Evolutionary conservation across 1,140 invertebrate genomes (phyloP).

Genomic region (Caenorhabditis remanei): DNA sequence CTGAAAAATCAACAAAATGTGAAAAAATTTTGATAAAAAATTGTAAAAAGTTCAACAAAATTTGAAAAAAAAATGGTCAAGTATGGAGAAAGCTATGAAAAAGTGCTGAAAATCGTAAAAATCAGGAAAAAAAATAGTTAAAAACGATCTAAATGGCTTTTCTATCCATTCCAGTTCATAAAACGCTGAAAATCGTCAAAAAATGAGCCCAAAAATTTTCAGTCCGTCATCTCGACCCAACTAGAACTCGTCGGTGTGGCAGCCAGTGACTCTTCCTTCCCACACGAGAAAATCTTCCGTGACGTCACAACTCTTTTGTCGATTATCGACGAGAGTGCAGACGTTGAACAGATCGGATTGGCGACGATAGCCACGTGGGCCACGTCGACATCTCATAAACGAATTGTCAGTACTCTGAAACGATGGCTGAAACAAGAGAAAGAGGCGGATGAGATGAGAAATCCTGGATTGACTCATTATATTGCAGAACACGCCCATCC

Average conservation of each 20-base stretch:
- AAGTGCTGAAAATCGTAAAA: too few relatives aligned
- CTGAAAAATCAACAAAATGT: too few relatives aligned
- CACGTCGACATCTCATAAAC: constrained; percentile 21
- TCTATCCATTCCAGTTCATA: too few relatives aligned
- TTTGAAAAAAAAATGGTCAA: too few relatives aligned
- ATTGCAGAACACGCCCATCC: constrained; percentile 77
- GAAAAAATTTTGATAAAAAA: too few relatives aligned
- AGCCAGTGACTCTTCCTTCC: background rate
- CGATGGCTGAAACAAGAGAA: constrained; percentile 57
- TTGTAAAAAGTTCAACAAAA: too few relatives aligned
- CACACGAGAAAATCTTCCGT: constrained; percentile 28
- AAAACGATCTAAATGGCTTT: too few relatives aligned
- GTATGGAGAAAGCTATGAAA: too few relatives aligned
- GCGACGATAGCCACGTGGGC: constrained; percentile 61
- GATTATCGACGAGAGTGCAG: constrained; percentile 28
- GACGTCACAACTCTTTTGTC: constrained; percentile 46
- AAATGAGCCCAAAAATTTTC: background rate
- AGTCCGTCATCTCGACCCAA: constrained; percentile 20
- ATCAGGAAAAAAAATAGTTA: too few relatives aligned
- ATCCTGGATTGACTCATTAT: constrained; percentile 72
- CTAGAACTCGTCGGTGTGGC: constrained; percentile 68
- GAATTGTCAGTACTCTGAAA: constrained; percentile 56
- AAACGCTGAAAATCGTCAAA: too few relatives aligned
- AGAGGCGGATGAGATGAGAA: constrained; percentile 57
- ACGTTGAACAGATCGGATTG: constrained; percentile 60